Evolutionary conservation across 2,113 vertebrate genomes (phyloP), one percentile per base, ranked within the genome.

Genomic region (Lampris incognitus): DNA sequence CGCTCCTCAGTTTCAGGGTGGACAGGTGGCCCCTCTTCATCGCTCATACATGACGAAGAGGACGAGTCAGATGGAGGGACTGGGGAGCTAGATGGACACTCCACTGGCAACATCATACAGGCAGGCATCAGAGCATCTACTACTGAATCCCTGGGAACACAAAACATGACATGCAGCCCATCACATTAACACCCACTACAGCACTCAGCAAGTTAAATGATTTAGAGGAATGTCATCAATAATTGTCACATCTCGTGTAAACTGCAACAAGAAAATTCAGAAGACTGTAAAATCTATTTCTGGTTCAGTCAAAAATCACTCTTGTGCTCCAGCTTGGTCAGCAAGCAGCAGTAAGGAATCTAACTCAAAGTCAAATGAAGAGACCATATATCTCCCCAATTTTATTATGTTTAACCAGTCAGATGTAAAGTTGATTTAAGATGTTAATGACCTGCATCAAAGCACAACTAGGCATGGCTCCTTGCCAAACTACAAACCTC

Each of bases 71-170:
- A 95, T 0, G 96, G 91, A 0, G 98, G 96, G 0, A 95, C 89
- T 1, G 97, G 96, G 0, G 97, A 97, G 56, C 96, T 95, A 79
- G 97, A 94, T 5, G 96, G 94, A 84, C 97, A 97, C 85, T 99
- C 98, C 41, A 97, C 92, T 0, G 97, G 98, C 66, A 96, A 89
- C 6, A 98, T 98, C 98, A 99, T 99, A 88, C 95, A 95, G 46
- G 97, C 96, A 4, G 98, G 98, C 97, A 99, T 99, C 87, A 99
- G 6, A 2, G 98, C 97, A 48, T 95, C 96, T 1, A 97, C 97
- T 77, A 98, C 96, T 0, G 97, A 96, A 78, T 99, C 98, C 88
- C 98, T 99, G 90, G 68, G 8, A 69, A 80, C 13, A 71, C 50
- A 67, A 6, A 79, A 37, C 67, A 1, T 58, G 0, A 66, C 10